These are phyloP conservation scores for Gisinianus flammeolus DNA, from an alignment of 2,888 invertebrate species.

Conservation along the genomic window DNA sequence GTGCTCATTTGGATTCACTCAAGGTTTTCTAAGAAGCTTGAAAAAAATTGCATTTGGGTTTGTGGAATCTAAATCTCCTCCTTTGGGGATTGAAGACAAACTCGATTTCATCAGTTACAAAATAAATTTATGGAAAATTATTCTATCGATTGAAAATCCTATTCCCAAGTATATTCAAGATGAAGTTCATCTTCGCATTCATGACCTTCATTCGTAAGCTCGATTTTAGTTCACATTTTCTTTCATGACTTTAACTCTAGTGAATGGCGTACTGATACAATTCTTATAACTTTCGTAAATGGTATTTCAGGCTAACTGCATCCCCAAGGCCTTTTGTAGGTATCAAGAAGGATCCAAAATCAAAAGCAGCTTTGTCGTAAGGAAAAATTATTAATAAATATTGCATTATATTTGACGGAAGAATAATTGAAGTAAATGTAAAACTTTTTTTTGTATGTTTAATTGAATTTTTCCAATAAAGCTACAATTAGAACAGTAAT, in stretches of 20 bases:
- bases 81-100: slow-evolving; percentile 22
- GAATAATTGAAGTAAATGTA: no score
- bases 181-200: slow-evolving; percentile 8
- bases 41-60: slow-evolving; percentile 10
- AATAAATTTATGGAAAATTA: slow-evolving; percentile 25
- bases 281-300: no score
- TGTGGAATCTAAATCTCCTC: slow-evolving; percentile 1
- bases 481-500: no score
- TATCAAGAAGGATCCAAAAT: slow-evolving; percentile 10
- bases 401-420: no score
- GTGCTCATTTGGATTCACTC: neutral
- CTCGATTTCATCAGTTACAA: slow-evolving; percentile 24
- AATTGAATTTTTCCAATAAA: no score
- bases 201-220: slow-evolving; percentile 20
- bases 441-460: no score
- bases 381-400: neutral
- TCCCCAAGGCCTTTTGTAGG: slow-evolving; percentile 23
- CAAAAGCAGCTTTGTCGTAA: slow-evolving; percentile 23
- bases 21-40: neutral
- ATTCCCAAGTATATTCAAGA: slow-evolving; percentile 25
- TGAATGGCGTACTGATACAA: neutral
- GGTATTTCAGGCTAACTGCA: slow-evolving; percentile 17
- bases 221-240: neutral
- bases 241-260: slow-evolving; percentile 16
- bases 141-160: slow-evolving; percentile 4